These are phyloP conservation scores for Fulica atra DNA, from an alignment of 2,113 vertebrate species.

Conservation along the genomic window DNA sequence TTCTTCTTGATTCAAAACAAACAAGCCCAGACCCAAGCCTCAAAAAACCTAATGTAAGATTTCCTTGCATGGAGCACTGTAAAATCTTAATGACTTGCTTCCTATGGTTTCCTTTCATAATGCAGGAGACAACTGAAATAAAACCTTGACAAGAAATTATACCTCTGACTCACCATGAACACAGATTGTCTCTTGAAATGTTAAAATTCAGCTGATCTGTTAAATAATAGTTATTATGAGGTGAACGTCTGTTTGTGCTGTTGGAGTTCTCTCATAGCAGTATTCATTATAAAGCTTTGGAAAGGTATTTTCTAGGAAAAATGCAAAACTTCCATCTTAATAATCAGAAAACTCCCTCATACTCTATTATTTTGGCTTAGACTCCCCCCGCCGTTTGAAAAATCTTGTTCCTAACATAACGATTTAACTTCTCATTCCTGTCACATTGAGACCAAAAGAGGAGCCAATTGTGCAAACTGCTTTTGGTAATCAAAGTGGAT, in stretches of 20 bases:
- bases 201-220: slow-evolving; percentile 24
- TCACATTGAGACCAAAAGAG: background rate
- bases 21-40: background rate
- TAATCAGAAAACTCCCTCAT: background rate
- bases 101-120: background rate
- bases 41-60: background rate
- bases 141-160: slow-evolving; percentile 28
- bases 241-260: background rate
- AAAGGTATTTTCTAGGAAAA: background rate
- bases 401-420: background rate
- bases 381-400: background rate
- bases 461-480: background rate
- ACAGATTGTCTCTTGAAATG: slow-evolving; percentile 24
- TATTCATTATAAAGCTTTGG: background rate
- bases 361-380: background rate
- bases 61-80: background rate
- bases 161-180: background rate
- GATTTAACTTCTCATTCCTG: slow-evolving; percentile 2
- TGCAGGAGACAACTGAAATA: slow-evolving; percentile 6
- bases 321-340: background rate
- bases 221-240: slow-evolving; percentile 9
- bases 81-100: background rate
- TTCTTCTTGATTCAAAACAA: background rate
- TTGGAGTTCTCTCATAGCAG: background rate
- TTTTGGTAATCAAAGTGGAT: background rate